Conservation (phyloP, 2,113 vertebrate genomes). For the Mystacornis crossleyi region DNA sequence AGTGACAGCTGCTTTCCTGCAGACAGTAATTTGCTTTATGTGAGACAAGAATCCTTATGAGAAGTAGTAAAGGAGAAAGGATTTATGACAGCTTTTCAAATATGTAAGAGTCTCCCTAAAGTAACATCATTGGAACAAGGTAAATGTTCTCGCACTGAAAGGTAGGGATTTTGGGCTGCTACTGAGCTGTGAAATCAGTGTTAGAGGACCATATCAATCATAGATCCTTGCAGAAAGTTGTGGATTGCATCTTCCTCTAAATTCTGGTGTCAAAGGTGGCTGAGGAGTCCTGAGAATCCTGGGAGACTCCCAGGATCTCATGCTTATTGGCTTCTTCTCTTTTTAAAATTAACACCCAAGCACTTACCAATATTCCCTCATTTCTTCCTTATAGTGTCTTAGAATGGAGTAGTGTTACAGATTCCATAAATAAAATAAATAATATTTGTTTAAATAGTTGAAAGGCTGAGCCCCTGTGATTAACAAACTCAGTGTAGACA, state of each 20-base stretch:
- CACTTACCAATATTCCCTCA: background rate
- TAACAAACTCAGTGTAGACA: background rate
- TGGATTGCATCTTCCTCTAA: background rate
- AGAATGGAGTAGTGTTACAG: background rate
- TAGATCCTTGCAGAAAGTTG: background rate
- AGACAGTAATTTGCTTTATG: background rate
- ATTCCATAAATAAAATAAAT: background rate
- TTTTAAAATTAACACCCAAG: background rate
- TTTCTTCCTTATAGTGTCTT: background rate
- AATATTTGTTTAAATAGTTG: background rate
- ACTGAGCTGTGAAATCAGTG: background rate
- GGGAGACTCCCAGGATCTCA: background rate
- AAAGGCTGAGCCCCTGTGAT: background rate
- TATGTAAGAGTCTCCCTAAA: background rate
- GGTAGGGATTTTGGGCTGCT: background rate
- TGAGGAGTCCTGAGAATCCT: background rate
- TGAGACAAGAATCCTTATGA: background rate
- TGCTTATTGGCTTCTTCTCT: background rate
- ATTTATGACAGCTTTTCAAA: background rate
- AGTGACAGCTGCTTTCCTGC: background rate
- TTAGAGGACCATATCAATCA: background rate
- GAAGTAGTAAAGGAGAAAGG: background rate
- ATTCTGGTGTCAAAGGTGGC: background rate
- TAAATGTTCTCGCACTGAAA: background rate
- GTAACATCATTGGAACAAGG: background rate